Conservation (phyloP, 1,140 invertebrate species). For the Acromyrmex heyeri region DNA sequence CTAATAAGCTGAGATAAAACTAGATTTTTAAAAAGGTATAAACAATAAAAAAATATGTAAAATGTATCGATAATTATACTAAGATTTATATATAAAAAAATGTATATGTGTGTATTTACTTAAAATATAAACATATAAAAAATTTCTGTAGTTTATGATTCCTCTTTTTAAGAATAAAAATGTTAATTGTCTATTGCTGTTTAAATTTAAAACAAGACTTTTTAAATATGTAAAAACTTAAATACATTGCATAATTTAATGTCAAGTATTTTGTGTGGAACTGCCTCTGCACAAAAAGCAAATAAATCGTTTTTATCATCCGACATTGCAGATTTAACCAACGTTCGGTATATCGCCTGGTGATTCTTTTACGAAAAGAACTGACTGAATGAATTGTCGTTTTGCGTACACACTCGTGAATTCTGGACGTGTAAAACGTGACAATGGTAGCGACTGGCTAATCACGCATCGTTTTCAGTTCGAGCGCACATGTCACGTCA, state of each 20-base stretch:
- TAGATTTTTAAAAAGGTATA: not conserved
- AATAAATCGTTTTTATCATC: constrained; percentile 24
- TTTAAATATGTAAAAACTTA: not conserved
- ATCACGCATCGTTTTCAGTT: constrained; percentile 47
- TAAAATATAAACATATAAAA: constrained; percentile 40
- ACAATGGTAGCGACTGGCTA: constrained; percentile 34
- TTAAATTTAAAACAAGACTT: constrained; percentile 24
- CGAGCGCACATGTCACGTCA: constrained; percentile 51
- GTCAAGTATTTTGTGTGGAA: not conserved
- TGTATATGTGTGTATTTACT: not conserved
- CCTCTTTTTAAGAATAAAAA: not conserved
- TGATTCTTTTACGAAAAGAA: constrained; percentile 50
- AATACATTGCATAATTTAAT: not conserved
- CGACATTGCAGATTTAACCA: constrained; percentile 27
- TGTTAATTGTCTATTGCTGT: not conserved
- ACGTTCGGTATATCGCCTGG: constrained; percentile 13
- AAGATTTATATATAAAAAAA: not conserved
- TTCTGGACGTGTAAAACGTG: constrained; percentile 30
- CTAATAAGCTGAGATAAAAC: not conserved
- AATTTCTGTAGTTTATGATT: not conserved
- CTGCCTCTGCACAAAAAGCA: not conserved
- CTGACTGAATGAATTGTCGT: constrained; percentile 26
- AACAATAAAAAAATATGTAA: not conserved
- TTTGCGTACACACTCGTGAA: constrained; percentile 24
- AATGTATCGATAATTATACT: not conserved